Conservation (phyloP, 2,888 invertebrate species). For the Melolontha melolontha region DNA sequence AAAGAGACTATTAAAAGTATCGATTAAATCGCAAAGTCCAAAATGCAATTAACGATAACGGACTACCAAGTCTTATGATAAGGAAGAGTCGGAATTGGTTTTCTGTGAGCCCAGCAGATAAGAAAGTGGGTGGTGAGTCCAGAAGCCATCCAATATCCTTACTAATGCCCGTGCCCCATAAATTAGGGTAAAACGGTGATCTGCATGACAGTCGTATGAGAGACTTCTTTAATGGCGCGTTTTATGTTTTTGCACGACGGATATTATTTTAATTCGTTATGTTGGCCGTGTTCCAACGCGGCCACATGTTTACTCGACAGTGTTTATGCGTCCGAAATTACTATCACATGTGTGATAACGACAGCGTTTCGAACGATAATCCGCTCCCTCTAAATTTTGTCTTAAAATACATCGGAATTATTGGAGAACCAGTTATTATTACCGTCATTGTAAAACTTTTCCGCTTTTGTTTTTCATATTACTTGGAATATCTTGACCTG, state of each 20-base stretch:
- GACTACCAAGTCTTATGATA: constrained; percentile 29
- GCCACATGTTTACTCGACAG: constrained; percentile 57
- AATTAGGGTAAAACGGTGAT: constrained; percentile 64
- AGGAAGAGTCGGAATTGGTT: constrained; percentile 37
- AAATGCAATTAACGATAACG: constrained; percentile 41
- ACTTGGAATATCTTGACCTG: too few relatives aligned
- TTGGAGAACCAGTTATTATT: constrained; percentile 6
- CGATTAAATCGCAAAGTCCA: constrained; percentile 28
- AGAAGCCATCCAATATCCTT: constrained; percentile 42
- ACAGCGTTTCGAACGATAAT: constrained; percentile 38
- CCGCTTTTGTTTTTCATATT: too few relatives aligned
- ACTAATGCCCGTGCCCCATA: constrained; percentile 54
- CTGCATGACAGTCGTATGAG: constrained; percentile 62
- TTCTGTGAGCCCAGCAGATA: constrained; percentile 34
- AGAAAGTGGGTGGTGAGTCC: constrained; percentile 41
- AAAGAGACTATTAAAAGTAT: constrained; percentile 23
- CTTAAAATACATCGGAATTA: constrained; percentile 37
- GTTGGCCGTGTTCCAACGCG: constrained; percentile 61
- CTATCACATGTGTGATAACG: constrained; percentile 54
- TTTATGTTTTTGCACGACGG: constrained; percentile 67
- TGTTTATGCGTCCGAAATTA: constrained; percentile 53
- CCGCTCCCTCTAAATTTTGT: constrained; percentile 36
- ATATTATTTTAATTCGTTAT: constrained; percentile 66
- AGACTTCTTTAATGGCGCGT: constrained; percentile 66
- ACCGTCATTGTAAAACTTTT: background rate